Base-by-base conservation (phyloP, 2,113 vertebrate genomes). In the Mobula birostris region DNA sequence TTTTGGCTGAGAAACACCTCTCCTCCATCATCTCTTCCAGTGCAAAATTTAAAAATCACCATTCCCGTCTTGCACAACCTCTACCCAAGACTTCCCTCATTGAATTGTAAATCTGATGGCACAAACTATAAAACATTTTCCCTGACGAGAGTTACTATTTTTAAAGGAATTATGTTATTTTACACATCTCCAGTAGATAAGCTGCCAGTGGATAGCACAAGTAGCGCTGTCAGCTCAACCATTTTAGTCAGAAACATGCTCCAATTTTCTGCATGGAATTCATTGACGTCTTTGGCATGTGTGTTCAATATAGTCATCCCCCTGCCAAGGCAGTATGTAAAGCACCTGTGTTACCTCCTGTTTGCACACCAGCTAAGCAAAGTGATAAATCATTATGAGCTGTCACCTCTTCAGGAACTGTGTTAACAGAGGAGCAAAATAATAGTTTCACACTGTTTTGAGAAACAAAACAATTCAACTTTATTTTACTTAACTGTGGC, bases 391-490 rank as follows among this genome's bases (percentile, higher is more conserved):
- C 36, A 63, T 17, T 66, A 58, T 2, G 24, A 9, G 27, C 66
- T 94, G 80, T 24, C 66, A 19, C 58, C 61, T 77, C 70, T 74
- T 24, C 21, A 2, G 68, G 82, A 36, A 94, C 76, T 63, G 7
- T 63, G 80, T 94, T 61, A 74, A 40, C 80, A 85, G 9, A 90
- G 9, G 36, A 83, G 56, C 82, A 72, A 61, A 56, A 72, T 88
- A 68, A 83, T 76, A 32, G 9, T 27, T n/a, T 70, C 74, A 32
- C 82, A 74, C 63, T 77, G 27, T 36, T 66, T 88, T 87, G 82
- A 94, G 82, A 76, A 56, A 70, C 74, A 48, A 90, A 94, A 88
- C 94, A 94, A 77, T 70, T 94, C 72, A n/a, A 77, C 83, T 88
- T 90, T 83, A 12, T 56, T 56, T 29, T 90, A 90, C 68, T 70